These are phyloP conservation scores for Dioctria linearis DNA, from an alignment of 2,888 invertebrate genomes.

Conservation along the genomic window DNA sequence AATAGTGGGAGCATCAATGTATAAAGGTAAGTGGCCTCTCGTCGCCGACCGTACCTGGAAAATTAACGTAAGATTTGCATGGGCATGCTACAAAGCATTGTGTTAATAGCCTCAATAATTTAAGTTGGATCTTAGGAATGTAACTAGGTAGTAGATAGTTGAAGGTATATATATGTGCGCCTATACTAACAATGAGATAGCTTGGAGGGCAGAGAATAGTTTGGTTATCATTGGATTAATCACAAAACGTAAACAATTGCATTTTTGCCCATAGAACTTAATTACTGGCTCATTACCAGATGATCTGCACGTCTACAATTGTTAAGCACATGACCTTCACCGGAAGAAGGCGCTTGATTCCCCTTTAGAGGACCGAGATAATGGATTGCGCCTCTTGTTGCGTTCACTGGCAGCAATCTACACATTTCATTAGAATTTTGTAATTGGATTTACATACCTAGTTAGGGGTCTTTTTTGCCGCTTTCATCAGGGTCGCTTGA, in stretches of 20 bases:
- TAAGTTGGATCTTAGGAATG: constrained; percentile 21
- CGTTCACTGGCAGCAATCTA: constrained; percentile 5
- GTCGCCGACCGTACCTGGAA: background rate
- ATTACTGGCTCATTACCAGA: constrained; percentile 47
- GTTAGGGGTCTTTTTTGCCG: constrained; percentile 10
- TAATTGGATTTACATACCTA: constrained; percentile 37
- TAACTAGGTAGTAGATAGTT: too few species aligned
- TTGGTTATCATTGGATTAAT: constrained; percentile 18
- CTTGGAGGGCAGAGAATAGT: background rate
- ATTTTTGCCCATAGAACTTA: constrained; percentile 37
- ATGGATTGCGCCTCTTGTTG: constrained; percentile 21
- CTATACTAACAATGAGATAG: background rate
- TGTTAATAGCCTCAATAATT: constrained; percentile 37
- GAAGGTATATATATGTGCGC: too few species aligned
- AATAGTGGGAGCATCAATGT: background rate
- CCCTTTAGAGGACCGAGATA: constrained; percentile 26
- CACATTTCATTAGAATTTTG: constrained; percentile 39
- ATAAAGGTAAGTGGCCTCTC: too few species aligned
- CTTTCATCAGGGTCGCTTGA: constrained; percentile 10
- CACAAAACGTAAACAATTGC: constrained; percentile 38
- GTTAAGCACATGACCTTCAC: constrained; percentile 41
- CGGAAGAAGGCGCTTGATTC: constrained; percentile 32
- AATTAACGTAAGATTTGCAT: constrained; percentile 31
- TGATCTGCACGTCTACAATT: constrained; percentile 43
- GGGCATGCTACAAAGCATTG: constrained; percentile 37